Conservation (phyloP, 1,140 invertebrate genomes). For the Streblospio benedicti region DNA sequence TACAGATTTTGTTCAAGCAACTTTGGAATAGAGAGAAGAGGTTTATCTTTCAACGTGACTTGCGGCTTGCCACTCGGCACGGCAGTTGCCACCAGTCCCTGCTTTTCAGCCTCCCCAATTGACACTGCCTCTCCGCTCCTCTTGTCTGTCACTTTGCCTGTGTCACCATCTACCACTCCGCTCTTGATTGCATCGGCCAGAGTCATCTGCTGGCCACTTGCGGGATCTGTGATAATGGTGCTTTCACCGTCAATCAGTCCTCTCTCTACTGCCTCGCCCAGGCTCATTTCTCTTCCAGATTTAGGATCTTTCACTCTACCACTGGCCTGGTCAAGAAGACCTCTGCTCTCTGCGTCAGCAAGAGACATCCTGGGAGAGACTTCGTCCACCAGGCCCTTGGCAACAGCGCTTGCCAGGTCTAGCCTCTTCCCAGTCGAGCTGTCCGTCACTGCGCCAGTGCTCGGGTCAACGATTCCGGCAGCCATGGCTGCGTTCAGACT, state of each 20-base stretch:
- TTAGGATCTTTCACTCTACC: constrained; percentile 12
- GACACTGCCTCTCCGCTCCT: neutral
- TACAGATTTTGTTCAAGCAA: neutral
- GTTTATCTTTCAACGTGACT: neutral
- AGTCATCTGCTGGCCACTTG: constrained; percentile 64
- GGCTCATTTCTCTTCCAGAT: constrained; percentile 19
- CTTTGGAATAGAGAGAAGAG: neutral
- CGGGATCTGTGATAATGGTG: constrained; percentile 64
- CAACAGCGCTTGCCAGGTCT: constrained; percentile 45
- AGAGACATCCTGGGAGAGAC: constrained; percentile 34
- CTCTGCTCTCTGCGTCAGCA: constrained; percentile 26
- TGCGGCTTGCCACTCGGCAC: neutral
- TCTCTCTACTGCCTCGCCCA: constrained; percentile 60
- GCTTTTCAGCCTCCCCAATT: neutral
- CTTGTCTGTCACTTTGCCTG: constrained; percentile 52
- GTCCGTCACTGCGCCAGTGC: constrained; percentile 54
- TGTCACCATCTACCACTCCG: constrained; percentile 49
- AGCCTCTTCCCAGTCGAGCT: constrained; percentile 58
- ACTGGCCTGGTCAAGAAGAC: constrained; percentile 5
- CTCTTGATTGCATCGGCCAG: constrained; percentile 68
- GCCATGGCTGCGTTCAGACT: constrained; percentile 30
- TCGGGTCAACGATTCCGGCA: constrained; percentile 18
- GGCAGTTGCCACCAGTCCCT: neutral
- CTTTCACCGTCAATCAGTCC: constrained; percentile 56
- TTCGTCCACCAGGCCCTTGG: constrained; percentile 63